Evolutionary conservation across 2,888 invertebrate species (phyloP).

Genomic region (Xestia sexstrigata): DNA sequence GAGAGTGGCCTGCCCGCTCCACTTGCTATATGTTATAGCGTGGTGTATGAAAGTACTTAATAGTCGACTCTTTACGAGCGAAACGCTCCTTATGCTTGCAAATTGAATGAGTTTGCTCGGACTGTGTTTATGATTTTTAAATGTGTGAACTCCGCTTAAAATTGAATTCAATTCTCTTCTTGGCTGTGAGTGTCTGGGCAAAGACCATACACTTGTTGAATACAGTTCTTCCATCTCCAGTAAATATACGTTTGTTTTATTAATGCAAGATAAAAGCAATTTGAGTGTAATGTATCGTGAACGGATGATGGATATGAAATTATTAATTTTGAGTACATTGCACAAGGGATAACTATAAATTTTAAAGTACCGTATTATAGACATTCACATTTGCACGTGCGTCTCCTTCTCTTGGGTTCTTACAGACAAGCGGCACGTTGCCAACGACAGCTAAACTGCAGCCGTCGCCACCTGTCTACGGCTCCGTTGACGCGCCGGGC

Average conservation of each 20-base stretch:
- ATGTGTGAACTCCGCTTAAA: conserved; percentile 44
- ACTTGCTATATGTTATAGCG: conserved; percentile 89
- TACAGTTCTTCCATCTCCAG: conserved; percentile 12
- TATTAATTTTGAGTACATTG: neutral
- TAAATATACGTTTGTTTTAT: conserved; percentile 39
- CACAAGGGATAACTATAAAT: conserved; percentile 25
- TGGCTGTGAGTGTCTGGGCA: conserved; percentile 18
- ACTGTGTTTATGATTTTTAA: conserved; percentile 67
- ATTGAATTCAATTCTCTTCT: conserved; percentile 45
- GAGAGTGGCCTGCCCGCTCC: conserved; percentile 89
- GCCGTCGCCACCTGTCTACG: no score
- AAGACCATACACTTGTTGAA: conserved; percentile 37
- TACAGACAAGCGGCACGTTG: no score
- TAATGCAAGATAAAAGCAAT: conserved; percentile 45
- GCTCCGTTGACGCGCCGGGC: no score
- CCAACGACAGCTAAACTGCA: no score
- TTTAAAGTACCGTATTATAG: conserved; percentile 31
- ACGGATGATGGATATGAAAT: conserved; percentile 37
- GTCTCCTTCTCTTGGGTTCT: conserved; percentile 25
- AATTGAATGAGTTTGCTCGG: conserved; percentile 71
- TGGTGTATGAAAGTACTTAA: conserved; percentile 86
- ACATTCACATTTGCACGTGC: conserved; percentile 1
- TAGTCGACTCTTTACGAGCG: conserved; percentile 79
- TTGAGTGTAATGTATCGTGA: conserved; percentile 40
- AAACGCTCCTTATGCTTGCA: conserved; percentile 73